Evolutionary conservation across 2,888 invertebrate genomes (phyloP).

Genomic region (Sisyra terminalis): DNA sequence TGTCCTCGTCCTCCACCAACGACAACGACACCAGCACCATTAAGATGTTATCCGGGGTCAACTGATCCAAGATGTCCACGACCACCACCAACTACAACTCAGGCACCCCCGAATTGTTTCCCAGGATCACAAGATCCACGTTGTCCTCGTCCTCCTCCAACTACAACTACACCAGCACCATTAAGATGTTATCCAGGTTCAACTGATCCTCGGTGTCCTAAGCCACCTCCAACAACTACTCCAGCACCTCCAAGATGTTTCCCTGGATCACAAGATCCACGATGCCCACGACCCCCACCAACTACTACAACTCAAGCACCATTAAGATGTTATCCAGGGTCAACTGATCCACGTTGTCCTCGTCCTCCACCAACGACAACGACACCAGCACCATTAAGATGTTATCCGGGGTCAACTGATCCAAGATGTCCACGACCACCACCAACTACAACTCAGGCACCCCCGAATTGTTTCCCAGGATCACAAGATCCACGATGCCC

Average conservation of each 20-base stretch:
- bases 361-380: constrained; percentile 18
- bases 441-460: constrained; percentile 18
- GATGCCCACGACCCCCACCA: constrained; percentile 15
- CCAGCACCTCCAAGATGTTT: constrained; percentile 16
- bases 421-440: constrained; percentile 16
- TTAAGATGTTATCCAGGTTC: constrained; percentile 26
- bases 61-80: constrained; percentile 15
- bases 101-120: constrained; percentile 10
- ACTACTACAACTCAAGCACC: constrained; percentile 17
- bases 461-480: constrained; percentile 25
- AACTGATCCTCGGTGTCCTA: constrained; percentile 23
- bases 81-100: constrained; percentile 11
- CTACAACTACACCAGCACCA: constrained; percentile 17
- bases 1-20: constrained; percentile 22
- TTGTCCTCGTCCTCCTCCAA: constrained; percentile 17
- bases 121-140: constrained; percentile 21
- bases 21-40: constrained; percentile 18
- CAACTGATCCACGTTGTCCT: constrained; percentile 18
- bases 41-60: constrained; percentile 16
- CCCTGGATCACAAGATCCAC: constrained; percentile 18
- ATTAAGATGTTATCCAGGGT: constrained; percentile 17
- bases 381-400: constrained; percentile 10
- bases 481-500: constrained; percentile 27
- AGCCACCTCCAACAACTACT: constrained; percentile 15
- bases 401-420: constrained; percentile 19